Conservation (phyloP, 2,113 vertebrate genomes). For the Hippopotamus amphibius region DNA sequence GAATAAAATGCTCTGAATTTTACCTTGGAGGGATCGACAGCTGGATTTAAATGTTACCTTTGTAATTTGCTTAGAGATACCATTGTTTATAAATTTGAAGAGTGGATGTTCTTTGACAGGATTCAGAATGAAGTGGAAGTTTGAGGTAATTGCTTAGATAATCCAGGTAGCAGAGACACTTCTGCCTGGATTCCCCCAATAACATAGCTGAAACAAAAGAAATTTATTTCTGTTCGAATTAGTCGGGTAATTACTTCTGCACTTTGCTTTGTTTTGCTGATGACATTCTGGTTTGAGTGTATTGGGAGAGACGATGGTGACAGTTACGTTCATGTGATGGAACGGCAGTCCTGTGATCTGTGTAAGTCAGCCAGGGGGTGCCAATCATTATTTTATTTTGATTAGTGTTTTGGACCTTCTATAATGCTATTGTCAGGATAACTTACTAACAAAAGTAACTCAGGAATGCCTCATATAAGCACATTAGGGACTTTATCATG, state of each 20-base stretch:
- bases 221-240: conserved; percentile 75
- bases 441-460: conserved; percentile 40
- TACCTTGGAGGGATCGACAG: conserved; percentile 77
- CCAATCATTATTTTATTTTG: conserved; percentile 53
- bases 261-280: conserved; percentile 59
- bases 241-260: conserved; percentile 67
- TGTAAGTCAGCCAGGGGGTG: conserved; percentile 7
- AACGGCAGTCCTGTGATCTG: conserved; percentile 17
- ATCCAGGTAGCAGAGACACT: conserved; percentile 69
- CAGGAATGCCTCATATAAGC: background rate
- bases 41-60: conserved; percentile 80
- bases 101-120: conserved; percentile 72
- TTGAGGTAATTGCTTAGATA: conserved; percentile 70
- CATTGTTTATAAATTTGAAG: conserved; percentile 79
- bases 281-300: conserved; percentile 12
- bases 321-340: background rate
- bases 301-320: conserved; percentile 13
- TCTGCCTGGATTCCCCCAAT: conserved; percentile 53
- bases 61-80: conserved; percentile 75
- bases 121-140: conserved; percentile 46
- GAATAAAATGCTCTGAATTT: conserved; percentile 81
- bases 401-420: background rate
- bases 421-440: conserved; percentile 44
- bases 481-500: background rate
- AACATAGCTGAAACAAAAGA: conserved; percentile 55